These are phyloP conservation scores for Chrysochloris asiatica DNA, from an alignment of 2,113 vertebrate genomes.

Conservation along the genomic window DNA sequence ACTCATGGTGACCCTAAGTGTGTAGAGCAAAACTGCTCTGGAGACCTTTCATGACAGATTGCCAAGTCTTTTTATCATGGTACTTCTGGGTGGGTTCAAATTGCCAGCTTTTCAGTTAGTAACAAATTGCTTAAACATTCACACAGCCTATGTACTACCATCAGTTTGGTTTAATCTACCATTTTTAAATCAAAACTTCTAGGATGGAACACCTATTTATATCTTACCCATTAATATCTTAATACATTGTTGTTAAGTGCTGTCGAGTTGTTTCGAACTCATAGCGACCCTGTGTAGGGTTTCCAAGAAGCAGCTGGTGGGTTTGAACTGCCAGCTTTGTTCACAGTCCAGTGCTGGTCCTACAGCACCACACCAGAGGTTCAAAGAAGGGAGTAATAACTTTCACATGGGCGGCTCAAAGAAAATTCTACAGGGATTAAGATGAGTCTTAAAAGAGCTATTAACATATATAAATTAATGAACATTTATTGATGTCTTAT, in stretches of 20 bases:
- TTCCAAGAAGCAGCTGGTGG: too few species aligned
- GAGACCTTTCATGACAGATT: not conserved
- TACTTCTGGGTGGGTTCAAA: not conserved
- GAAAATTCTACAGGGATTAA: too few species aligned
- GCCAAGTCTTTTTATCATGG: not conserved
- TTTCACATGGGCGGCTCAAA: too few species aligned
- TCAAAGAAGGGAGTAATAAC: too few species aligned
- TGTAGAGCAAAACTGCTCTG: not conserved
- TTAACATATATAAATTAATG: too few species aligned
- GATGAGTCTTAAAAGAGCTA: too few species aligned
- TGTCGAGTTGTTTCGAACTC: too few species aligned
- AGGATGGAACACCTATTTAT: not conserved
- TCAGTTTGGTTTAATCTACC: not conserved
- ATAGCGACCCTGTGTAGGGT: too few species aligned
- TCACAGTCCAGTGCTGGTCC: too few species aligned
- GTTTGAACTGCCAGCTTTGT: too few species aligned
- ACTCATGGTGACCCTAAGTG: not conserved
- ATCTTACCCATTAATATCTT: not conserved
- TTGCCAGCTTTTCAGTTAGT: not conserved
- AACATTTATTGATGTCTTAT: not conserved
- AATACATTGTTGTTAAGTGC: too few species aligned
- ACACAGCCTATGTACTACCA: not conserved
- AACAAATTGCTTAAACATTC: not conserved
- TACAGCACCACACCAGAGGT: too few species aligned
- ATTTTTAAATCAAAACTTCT: not conserved